Evolutionary conservation across 2,797 vertebrate genomes (phyloP).

Genomic region (Mus minutoides): DNA sequence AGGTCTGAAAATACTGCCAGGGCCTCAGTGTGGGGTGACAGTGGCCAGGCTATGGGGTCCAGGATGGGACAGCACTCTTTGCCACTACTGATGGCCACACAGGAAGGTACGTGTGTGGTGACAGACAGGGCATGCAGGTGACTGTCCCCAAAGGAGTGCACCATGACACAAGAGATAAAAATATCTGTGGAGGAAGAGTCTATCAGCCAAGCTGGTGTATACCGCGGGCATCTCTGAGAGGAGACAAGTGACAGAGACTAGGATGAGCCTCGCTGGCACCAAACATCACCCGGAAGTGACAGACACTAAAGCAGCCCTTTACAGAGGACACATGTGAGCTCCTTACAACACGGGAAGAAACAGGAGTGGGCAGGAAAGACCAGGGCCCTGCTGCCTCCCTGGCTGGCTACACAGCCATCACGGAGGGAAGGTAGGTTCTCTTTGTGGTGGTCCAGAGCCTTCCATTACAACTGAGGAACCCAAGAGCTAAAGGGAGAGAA

Average conservation of each 20-base stretch:
- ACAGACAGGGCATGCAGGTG: not conserved
- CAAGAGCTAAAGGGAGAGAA: not conserved
- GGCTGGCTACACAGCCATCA: not conserved
- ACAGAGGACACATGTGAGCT: accelerated
- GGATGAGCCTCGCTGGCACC: accelerated
- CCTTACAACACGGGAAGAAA: accelerated
- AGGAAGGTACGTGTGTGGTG: not conserved
- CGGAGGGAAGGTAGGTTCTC: too few species aligned
- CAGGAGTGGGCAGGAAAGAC: not conserved
- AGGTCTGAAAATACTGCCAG: not conserved
- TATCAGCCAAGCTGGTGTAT: accelerated
- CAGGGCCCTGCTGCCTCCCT: not conserved
- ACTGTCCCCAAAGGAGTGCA: not conserved
- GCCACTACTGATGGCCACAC: not conserved
- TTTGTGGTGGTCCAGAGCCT: not conserved
- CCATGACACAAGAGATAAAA: accelerated
- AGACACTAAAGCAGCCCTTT: accelerated
- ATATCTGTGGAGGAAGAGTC: not conserved
- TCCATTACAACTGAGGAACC: too few species aligned
- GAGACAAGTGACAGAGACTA: accelerated
- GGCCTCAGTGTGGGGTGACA: not conserved
- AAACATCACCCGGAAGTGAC: accelerated
- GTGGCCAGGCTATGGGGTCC: not conserved
- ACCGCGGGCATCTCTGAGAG: not conserved
- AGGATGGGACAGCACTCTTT: not conserved